Conservation (phyloP, 2,888 invertebrate species). For the Drosophila cyrtoloma region DNA sequence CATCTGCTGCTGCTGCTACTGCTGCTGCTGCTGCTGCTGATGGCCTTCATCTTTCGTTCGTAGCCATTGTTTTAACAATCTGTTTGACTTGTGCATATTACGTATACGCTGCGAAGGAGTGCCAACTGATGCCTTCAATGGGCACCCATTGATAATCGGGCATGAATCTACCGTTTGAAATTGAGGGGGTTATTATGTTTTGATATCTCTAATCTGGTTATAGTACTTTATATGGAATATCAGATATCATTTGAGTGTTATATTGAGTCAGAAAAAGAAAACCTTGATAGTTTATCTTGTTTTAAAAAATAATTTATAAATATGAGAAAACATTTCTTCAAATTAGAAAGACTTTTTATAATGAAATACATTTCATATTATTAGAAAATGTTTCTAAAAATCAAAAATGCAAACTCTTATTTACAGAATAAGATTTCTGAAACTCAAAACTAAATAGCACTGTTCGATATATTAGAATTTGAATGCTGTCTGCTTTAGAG, state of each 20-base stretch:
- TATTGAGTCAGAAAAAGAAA: not conserved
- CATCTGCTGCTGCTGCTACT: slow-evolving; percentile 57
- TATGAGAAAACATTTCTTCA: not conserved
- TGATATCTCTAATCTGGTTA: not conserved
- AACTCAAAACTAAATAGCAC: not conserved
- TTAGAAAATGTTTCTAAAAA: not conserved
- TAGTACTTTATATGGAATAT: not conserved
- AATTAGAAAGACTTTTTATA: not conserved
- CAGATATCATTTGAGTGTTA: not conserved
- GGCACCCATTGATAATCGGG: slow-evolving; percentile 2
- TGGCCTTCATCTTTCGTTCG: slow-evolving; percentile 1
- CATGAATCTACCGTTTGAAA: not conserved
- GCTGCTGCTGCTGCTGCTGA: slow-evolving; percentile 46
- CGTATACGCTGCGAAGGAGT: slow-evolving; percentile 23
- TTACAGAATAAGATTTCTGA: not conserved
- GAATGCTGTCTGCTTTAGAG: not conserved
- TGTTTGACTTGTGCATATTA: slow-evolving; percentile 44
- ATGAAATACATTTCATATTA: not conserved
- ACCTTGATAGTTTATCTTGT: not conserved
- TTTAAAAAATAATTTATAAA: not conserved
- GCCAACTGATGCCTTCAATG: slow-evolving; percentile 6
- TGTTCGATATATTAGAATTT: not conserved
- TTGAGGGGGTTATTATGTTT: not conserved
- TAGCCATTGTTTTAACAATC: slow-evolving; percentile 48
- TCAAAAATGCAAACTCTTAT: too few species aligned